Conservation (phyloP, 2,797 vertebrate species). For the Sebastes cheni region DNA sequence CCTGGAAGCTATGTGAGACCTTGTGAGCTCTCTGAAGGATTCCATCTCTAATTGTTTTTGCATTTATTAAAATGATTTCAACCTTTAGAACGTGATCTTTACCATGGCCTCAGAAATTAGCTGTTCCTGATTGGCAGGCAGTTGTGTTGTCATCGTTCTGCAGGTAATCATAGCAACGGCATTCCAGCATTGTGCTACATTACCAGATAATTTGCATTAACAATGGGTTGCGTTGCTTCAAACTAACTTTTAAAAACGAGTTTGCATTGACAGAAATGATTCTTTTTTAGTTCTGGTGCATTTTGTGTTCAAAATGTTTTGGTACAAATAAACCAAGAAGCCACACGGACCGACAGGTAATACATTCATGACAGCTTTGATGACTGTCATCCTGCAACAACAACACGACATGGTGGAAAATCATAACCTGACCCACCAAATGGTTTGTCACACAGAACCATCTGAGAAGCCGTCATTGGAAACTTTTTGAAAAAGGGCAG, state of each 20-base stretch:
- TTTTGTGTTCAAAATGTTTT: background rate
- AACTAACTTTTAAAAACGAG: background rate
- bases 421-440: background rate
- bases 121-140: background rate
- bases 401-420: background rate
- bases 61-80: background rate
- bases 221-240: background rate
- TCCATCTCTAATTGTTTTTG: background rate
- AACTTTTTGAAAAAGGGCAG: background rate
- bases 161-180: background rate
- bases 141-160: background rate
- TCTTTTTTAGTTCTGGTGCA: background rate
- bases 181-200: background rate
- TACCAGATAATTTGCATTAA: background rate
- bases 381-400: background rate
- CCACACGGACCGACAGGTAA: background rate
- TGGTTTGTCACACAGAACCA: background rate
- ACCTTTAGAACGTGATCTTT: background rate
- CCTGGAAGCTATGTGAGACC: background rate
- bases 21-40: background rate
- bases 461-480: background rate
- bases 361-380: background rate
- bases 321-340: background rate
- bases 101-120: background rate
- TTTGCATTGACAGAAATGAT: background rate